phyloP scores from a whole-genome alignment of 2,113 vertebrate species.

The Ellobius talpinus region DNA sequence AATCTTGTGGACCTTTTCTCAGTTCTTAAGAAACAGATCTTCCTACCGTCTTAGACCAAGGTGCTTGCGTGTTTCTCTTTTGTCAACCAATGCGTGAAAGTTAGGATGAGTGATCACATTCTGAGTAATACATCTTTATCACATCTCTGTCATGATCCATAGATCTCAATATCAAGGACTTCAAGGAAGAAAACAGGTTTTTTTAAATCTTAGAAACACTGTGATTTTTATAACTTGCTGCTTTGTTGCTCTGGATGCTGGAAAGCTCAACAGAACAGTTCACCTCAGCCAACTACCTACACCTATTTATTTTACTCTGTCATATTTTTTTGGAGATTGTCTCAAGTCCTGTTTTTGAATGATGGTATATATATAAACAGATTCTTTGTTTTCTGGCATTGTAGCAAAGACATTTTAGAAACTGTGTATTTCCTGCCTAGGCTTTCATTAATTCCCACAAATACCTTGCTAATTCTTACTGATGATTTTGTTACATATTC shows the following conservation, averaged over 20 bases:
- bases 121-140: background rate
- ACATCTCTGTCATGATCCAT: conserved; percentile 4
- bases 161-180: conserved; percentile 39
- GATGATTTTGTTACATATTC: conserved; percentile 2
- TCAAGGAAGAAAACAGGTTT: background rate
- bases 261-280: conserved; percentile 44
- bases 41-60: background rate
- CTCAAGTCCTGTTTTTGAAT: conserved; percentile 55
- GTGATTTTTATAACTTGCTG: conserved; percentile 68
- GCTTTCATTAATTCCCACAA: background rate
- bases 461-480: conserved; percentile 48
- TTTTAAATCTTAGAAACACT: conserved; percentile 47
- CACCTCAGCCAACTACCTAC: conserved; percentile 52
- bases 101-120: conserved; percentile 13
- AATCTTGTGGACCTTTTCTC: background rate
- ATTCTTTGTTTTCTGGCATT: conserved; percentile 40
- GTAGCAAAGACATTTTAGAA: conserved; percentile 58
- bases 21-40: background rate
- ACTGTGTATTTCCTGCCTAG: background rate
- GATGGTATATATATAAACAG: background rate
- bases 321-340: conserved; percentile 47
- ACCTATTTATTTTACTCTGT: conserved; percentile 48
- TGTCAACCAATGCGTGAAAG: background rate
- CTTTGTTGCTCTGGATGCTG: conserved; percentile 39
- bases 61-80: background rate